phyloP scores from a whole-genome alignment of 2,113 vertebrate genomes.

The Crocuta crocuta region DNA sequence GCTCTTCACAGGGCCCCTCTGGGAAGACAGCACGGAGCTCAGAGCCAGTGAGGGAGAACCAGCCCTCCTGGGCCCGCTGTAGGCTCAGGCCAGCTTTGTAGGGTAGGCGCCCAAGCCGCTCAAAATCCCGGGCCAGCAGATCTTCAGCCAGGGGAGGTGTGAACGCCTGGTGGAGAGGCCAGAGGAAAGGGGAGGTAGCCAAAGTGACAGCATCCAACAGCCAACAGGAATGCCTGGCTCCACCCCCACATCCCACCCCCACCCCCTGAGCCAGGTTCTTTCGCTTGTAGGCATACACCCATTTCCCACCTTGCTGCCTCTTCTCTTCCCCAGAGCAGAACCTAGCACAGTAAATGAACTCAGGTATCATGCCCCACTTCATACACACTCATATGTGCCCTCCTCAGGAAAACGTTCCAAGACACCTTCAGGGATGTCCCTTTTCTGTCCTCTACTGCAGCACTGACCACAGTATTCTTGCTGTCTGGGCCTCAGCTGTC shows the following conservation, averaged over 20 bases:
- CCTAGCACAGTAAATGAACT: neutral
- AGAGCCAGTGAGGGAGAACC: slow-evolving; percentile 93
- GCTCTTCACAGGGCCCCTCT: slow-evolving; percentile 88
- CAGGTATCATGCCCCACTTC: neutral
- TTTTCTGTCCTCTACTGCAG: neutral
- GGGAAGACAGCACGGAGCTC: slow-evolving; percentile 87
- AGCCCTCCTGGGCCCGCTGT: slow-evolving; percentile 91
- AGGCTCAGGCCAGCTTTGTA: slow-evolving; percentile 95
- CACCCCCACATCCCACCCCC: no score
- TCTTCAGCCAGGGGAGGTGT: slow-evolving; percentile 90
- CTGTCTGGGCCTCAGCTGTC: neutral
- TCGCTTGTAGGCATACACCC: neutral
- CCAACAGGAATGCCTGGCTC: neutral
- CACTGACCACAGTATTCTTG: neutral
- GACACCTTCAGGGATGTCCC: neutral
- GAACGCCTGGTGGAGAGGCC: slow-evolving; percentile 86
- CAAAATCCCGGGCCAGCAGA: slow-evolving; percentile 90
- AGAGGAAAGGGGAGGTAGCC: neutral
- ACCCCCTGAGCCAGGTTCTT: neutral
- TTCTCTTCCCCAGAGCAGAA: neutral
- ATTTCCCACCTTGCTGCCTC: neutral
- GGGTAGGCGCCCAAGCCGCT: slow-evolving; percentile 92
- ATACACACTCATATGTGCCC: neutral
- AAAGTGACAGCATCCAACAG: neutral
- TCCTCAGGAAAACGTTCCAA: neutral